Evolutionary conservation across 1,140 invertebrate species (phyloP).

Genomic region (Trinorchestia longiramus): DNA sequence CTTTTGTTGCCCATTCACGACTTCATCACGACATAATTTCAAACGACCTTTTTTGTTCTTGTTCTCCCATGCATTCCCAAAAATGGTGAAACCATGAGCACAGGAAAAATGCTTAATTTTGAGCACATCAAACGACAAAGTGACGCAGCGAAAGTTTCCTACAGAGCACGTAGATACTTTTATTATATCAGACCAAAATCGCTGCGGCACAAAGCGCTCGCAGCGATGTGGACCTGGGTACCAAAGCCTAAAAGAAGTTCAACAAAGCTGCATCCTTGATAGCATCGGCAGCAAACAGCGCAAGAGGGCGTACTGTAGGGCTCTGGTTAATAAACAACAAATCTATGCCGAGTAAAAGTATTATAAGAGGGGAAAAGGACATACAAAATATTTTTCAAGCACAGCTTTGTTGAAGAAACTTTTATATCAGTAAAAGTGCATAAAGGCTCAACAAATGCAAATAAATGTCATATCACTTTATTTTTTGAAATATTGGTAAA

Average conservation of each 20-base stretch:
- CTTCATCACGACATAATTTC: background rate
- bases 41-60: background rate
- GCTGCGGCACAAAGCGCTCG: background rate
- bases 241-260: background rate
- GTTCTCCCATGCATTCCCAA: background rate
- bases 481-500: no score
- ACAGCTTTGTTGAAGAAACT: no score
- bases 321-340: no score
- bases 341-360: no score
- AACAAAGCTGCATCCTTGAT: background rate
- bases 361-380: no score
- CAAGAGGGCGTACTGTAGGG: background rate
- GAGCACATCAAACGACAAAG: background rate
- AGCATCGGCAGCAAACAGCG: background rate
- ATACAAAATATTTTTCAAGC: no score
- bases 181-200: background rate
- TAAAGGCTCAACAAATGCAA: no score
- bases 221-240: background rate
- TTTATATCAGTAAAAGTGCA: no score
- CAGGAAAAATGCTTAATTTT: background rate
- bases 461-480: no score
- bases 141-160: background rate
- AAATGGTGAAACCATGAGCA: background rate
- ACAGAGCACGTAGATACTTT: background rate
- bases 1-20: background rate